Evolutionary conservation across 2,113 vertebrate species (phyloP), one percentile per base, ranked within the genome.

Genomic region (Hippocampus barbouri): DNA sequence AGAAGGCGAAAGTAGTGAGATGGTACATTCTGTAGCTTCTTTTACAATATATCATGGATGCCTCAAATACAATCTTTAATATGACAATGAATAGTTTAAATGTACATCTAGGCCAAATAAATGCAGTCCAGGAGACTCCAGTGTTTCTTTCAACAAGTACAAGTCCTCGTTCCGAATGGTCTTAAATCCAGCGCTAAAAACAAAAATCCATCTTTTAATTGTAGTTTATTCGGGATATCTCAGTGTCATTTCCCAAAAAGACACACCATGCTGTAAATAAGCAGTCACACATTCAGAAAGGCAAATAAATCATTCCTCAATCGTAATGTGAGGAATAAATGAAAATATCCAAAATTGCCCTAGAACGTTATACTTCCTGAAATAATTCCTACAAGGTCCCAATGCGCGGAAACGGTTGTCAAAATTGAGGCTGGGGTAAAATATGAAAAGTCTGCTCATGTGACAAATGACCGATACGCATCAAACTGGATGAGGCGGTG

Each of bases 1-100:
- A 68, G 45, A 59, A 27, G 23, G 8, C 8, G 1, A 14, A 1
- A 51, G n/a, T 73, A 86, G 72, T 62, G 10, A 8, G 60, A 60
- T 34, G n/a, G 40, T 7, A 21, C 0, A 38, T 61, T 15, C 14
- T 64, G 0, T 3, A 12, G n/a, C 4, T 67, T 11, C 15, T 23
- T 66, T 45, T 45, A 34, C 8, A 34, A 20, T 16, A 53, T 16
- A 16, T 6, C 14, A 43, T 18, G 64, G 20, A 23, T 15, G 43
- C n/a, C 6, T 47, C 27, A 66, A 66, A 63, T 20, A 63, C 18
- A 34, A 8, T 25, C 8, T 47, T 8, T 16, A 23, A 7, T 20
- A 23, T 8, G 15, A 14, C 43, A 47, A 10, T 1, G 15, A 25
- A 18, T 27, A 66, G 2, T 40, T 11, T 11, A 21, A 20, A 61